These are phyloP conservation scores for Phaenicophaeus curvirostris DNA, from an alignment of 2,797 vertebrate genomes.

Conservation along the genomic window DNA sequence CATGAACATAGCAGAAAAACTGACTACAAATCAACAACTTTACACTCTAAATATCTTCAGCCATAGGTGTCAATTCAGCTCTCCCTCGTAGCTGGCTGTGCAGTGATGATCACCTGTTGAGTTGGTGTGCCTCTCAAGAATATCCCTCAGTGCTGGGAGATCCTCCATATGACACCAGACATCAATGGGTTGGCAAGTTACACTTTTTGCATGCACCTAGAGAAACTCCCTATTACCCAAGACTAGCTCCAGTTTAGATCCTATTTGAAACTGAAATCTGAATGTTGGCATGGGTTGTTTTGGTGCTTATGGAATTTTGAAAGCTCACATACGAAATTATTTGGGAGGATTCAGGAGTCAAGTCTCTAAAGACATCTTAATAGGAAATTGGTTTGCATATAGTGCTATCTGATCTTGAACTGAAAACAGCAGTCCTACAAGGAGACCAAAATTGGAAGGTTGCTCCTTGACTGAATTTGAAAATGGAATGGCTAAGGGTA, in stretches of 20 bases:
- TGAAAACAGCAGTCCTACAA: not conserved
- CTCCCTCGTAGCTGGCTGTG: not conserved
- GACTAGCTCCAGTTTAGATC: not conserved
- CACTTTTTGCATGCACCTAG: not conserved
- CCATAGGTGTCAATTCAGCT: not conserved
- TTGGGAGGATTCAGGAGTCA: not conserved
- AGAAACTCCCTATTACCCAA: not conserved
- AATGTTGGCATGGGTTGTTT: not conserved
- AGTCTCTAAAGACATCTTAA: not conserved
- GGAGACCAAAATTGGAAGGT: not conserved
- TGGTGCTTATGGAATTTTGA: not conserved
- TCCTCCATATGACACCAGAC: not conserved
- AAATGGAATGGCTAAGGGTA: not conserved
- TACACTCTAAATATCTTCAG: not conserved
- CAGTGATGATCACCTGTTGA: rapidly evolving
- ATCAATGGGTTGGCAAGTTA: rapidly evolving
- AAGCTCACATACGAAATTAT: not conserved
- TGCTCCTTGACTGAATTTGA: not conserved
- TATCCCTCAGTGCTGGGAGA: rapidly evolving
- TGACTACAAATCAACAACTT: too few species aligned
- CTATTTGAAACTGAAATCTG: not conserved
- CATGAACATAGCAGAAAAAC: too few species aligned
- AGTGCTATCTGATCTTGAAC: not conserved
- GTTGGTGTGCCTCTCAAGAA: not conserved
- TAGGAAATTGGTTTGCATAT: not conserved